phyloP scores from a whole-genome alignment of 1,140 invertebrate genomes.

The Eupeodes corollae region DNA sequence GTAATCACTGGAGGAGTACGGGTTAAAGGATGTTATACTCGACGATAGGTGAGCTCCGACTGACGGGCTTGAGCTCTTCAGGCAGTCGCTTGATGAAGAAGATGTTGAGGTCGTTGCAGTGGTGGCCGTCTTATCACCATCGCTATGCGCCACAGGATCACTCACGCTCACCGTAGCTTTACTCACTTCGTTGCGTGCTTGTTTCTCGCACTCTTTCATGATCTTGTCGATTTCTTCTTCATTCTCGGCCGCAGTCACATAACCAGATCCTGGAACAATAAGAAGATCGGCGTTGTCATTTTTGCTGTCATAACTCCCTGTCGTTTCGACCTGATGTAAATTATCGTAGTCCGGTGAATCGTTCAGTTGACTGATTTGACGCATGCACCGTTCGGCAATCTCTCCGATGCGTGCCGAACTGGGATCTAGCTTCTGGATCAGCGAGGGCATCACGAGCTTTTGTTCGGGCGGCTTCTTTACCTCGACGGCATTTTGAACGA shows the following conservation, averaged over 20 bases:
- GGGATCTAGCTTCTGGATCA: slow-evolving; percentile 35
- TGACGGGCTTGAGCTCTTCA: slow-evolving; percentile 33
- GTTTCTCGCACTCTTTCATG: slow-evolving; percentile 34
- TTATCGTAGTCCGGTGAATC: slow-evolving; percentile 31
- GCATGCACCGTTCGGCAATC: slow-evolving; percentile 34
- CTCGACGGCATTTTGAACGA: slow-evolving; percentile 25
- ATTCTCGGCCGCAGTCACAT: slow-evolving; percentile 12
- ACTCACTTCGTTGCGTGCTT: slow-evolving; percentile 13
- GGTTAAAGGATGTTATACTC: slow-evolving; percentile 36
- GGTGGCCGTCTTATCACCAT: slow-evolving; percentile 12
- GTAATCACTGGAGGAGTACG: slow-evolving; percentile 35
- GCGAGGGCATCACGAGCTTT: slow-evolving; percentile 22
- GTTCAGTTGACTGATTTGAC: slow-evolving; percentile 25
- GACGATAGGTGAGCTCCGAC: slow-evolving; percentile 21
- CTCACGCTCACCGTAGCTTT: slow-evolving; percentile 6
- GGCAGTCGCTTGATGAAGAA: slow-evolving; percentile 32
- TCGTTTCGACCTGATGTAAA: slow-evolving; percentile 7
- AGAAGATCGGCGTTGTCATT: background rate
- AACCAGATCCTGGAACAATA: background rate
- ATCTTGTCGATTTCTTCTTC: slow-evolving; percentile 32
- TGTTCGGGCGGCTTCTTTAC: slow-evolving; percentile 20
- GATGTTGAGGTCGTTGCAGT: slow-evolving; percentile 29
- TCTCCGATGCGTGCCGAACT: slow-evolving; percentile 30
- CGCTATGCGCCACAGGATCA: background rate
- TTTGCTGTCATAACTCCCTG: background rate